phyloP scores from a whole-genome alignment of 2,113 vertebrate species.

The Sceloporus undulatus region DNA sequence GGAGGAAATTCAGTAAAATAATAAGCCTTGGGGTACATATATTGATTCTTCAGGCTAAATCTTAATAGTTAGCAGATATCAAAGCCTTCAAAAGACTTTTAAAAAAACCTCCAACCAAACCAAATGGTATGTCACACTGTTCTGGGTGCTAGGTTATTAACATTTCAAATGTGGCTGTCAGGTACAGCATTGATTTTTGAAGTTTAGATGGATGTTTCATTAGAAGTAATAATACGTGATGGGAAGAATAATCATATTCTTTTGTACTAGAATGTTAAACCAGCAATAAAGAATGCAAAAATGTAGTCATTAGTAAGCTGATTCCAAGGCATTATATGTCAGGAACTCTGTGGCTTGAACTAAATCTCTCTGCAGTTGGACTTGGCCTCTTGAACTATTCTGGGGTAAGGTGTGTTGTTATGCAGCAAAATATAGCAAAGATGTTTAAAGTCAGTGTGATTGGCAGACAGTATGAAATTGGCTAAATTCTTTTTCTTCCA shows the following conservation, averaged over 20 bases:
- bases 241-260: background rate
- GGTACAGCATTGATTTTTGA: conserved; percentile 12
- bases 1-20: conserved; percentile 2
- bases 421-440: no score
- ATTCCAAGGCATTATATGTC: background rate
- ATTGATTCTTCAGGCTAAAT: conserved; percentile 15
- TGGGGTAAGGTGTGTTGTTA: no score
- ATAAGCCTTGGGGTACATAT: background rate
- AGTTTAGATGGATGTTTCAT: conserved; percentile 12
- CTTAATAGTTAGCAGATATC: conserved; percentile 18
- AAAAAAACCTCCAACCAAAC: background rate
- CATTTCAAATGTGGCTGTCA: conserved; percentile 24
- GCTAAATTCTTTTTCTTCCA: background rate
- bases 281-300: background rate
- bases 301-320: background rate
- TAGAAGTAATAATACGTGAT: conserved; percentile 4
- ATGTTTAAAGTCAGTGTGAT: background rate
- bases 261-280: background rate
- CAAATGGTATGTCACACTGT: background rate
- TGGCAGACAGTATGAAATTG: background rate
- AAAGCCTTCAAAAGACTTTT: background rate
- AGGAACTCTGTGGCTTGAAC: background rate
- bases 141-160: conserved; percentile 2
- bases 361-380: background rate
- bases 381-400: background rate